Conservation (phyloP, 2,888 invertebrate species). For the Oxytorus armatus region DNA sequence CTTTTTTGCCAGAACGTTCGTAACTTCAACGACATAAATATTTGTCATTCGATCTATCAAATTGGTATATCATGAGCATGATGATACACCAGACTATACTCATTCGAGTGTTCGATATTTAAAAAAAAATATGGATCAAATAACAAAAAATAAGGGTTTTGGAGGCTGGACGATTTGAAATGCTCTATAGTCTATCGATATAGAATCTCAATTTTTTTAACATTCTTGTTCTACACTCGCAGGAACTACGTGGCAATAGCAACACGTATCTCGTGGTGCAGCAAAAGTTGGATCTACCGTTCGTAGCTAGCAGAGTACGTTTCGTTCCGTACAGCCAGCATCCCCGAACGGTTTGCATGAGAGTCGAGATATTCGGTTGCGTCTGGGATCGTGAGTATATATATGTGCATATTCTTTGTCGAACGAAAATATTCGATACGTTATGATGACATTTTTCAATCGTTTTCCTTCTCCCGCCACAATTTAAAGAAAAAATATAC, state of each 20-base stretch:
- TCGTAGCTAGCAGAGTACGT: conserved; percentile 93
- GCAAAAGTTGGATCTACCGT: conserved; percentile 92
- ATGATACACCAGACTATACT: too few species aligned
- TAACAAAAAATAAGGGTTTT: too few species aligned
- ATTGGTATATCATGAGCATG: too few species aligned
- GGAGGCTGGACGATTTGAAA: too few species aligned
- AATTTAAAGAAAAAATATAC: too few species aligned
- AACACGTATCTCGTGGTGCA: conserved; percentile 91
- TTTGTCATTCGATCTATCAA: too few species aligned
- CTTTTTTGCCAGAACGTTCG: too few species aligned
- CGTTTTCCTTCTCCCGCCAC: too few species aligned
- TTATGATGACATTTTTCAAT: too few species aligned
- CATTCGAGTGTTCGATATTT: too few species aligned
- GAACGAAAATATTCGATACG: not conserved
- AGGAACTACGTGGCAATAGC: conserved; percentile 91
- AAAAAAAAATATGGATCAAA: too few species aligned
- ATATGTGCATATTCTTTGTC: not conserved
- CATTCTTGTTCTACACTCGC: conserved; percentile 68
- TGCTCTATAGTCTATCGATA: not conserved
- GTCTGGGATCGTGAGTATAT: conserved; percentile 89
- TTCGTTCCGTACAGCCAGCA: conserved; percentile 95
- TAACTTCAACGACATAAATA: too few species aligned
- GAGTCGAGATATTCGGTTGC: conserved; percentile 96
- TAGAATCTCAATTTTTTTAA: conserved; percentile 39
- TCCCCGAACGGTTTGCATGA: conserved; percentile 95